Evolutionary conservation across 2,888 invertebrate genomes (phyloP).

Genomic region (Ditula angustiorana): DNA sequence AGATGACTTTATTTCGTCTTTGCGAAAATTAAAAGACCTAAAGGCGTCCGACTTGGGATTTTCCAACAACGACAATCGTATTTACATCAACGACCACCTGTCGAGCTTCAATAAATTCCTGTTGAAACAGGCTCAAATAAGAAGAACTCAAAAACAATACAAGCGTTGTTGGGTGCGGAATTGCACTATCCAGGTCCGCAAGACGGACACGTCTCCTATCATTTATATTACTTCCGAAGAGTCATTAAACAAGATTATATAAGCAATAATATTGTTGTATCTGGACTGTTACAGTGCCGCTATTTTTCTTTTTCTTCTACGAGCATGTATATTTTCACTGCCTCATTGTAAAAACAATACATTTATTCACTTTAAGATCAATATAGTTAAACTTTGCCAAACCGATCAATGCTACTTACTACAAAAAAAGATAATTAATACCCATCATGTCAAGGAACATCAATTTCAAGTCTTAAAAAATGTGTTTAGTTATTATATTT

Average conservation of each 20-base stretch:
- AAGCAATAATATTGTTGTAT: too few species aligned
- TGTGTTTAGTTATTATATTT: too few species aligned
- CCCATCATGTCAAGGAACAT: too few species aligned
- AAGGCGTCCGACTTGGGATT: background rate
- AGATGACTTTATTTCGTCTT: background rate
- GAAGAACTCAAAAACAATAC: background rate
- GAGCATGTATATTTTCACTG: too few species aligned
- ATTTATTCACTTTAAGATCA: too few species aligned
- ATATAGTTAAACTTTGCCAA: too few species aligned
- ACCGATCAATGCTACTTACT: too few species aligned
- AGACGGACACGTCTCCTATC: background rate
- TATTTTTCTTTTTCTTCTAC: too few species aligned
- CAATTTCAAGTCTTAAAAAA: too few species aligned
- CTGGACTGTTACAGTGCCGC: too few species aligned
- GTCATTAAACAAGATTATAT: background rate
- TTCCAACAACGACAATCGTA: background rate
- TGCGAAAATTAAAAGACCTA: background rate
- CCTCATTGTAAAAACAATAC: too few species aligned
- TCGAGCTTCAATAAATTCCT: background rate
- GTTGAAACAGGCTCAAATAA: background rate
- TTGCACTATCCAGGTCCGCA: background rate
- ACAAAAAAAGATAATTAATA: too few species aligned
- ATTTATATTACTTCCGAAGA: background rate
- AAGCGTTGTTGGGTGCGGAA: slow-evolving; percentile 3
- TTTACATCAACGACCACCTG: slow-evolving; percentile 2